Evolutionary conservation across 2,797 vertebrate genomes (phyloP), one percentile per base, ranked within the genome.

Genomic region (Gymnoscopelus microlampas): DNA sequence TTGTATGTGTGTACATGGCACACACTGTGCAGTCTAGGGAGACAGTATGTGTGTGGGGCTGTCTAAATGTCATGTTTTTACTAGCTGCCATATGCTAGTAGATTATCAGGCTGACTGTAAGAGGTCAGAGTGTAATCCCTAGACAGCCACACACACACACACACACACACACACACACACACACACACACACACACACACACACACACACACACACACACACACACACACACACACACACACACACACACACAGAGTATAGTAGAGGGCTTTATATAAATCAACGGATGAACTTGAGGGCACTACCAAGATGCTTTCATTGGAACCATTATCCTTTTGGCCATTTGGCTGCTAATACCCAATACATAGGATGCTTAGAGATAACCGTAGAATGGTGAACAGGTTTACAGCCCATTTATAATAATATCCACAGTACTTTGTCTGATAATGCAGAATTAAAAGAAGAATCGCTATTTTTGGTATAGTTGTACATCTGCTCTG

Each of bases 81-180:
- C 55, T 14, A 50, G 35, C 6, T 61, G 66, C 85, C 88, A 88
- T 90, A 92, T 92, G 90, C 70, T 82, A 74, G 68, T 79, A 88
- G 87, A 91, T 89, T 91, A 91, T 85, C 75, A 75, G 68, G 73
- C 70, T 65, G 75, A 63, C 72, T 80, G 80, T 75, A 88, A 78
- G 79, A 71, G 77, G 50, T 66, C 60, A 55, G 66, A 68, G 68
- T 64, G 77, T 89, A 89, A 91, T 90, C 87, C 77, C 1, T 26
- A 6, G 26, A 11, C 50, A 77, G 14, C 19, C 11, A 6, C 68
- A 55, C 59, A 76, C 48, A 70, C 14, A 13, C 7, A 54, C 59
- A 54, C 50, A 63, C 54, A 35, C 47, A 57, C 39, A 26, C 39
- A 44, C 39, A 44, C 39, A 44, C 39, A 44, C 63, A 54, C 47